phyloP scores from a whole-genome alignment of 2,888 invertebrate genomes.

The Dasysyrphus albostriatus region DNA sequence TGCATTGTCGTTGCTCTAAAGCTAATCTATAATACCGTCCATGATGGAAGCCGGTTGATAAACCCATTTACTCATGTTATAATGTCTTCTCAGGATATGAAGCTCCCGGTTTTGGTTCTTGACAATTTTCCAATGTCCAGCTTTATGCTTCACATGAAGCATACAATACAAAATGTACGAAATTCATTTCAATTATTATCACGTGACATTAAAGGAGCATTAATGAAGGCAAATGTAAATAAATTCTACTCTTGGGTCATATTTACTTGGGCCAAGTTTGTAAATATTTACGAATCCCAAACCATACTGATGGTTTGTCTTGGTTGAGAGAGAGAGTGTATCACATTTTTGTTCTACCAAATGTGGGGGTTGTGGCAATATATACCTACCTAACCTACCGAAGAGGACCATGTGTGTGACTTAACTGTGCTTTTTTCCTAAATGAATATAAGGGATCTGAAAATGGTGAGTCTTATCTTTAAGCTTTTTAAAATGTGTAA shows the following conservation, averaged over 20 bases:
- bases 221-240: slow-evolving; percentile 79
- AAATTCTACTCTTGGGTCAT: slow-evolving; percentile 79
- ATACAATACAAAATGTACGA: slow-evolving; percentile 67
- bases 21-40: slow-evolving; percentile 63
- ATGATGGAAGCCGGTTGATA: slow-evolving; percentile 43
- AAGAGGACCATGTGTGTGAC: slow-evolving; percentile 41
- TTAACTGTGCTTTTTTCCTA: slow-evolving; percentile 3
- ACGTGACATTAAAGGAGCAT: slow-evolving; percentile 78
- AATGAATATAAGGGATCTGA: slow-evolving; percentile 25
- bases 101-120: slow-evolving; percentile 40
- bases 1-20: slow-evolving; percentile 66
- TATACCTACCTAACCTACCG: background rate
- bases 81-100: slow-evolving; percentile 35
- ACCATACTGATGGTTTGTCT: slow-evolving; percentile 63
- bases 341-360: slow-evolving; percentile 32
- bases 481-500: slow-evolving; percentile 63
- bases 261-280: slow-evolving; percentile 79
- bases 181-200: slow-evolving; percentile 77
- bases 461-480: slow-evolving; percentile 48
- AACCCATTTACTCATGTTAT: slow-evolving; percentile 59
- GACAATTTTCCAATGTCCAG: slow-evolving; percentile 65
- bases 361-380: slow-evolving; percentile 23
- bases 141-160: background rate
- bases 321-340: slow-evolving; percentile 44
- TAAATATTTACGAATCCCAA: slow-evolving; percentile 78